A percentile compares a stretch with the other conserved stretches of the same genome.
These are phyloP conservation scores for Euglossa dilemma DNA, from an alignment of 1,140 invertebrate genomes.

Conservation along the genomic window DNA sequence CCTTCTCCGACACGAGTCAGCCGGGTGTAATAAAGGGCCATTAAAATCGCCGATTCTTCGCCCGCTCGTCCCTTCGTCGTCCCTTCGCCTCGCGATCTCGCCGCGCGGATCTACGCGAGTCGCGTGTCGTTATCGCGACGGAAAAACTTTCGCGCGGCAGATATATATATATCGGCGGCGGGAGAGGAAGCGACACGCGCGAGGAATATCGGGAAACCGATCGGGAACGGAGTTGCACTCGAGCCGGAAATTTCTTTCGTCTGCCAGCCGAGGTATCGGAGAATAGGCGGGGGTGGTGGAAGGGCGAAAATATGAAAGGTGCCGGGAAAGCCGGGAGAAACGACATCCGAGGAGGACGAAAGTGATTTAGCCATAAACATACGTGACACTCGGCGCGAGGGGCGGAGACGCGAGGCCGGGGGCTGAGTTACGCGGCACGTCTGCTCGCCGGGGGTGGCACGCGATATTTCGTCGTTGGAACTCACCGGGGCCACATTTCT, in stretches of 20 bases:
- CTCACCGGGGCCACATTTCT: constrained; percentile 75
- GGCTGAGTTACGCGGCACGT: constrained; percentile 36
- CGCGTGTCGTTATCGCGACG: constrained; percentile 57
- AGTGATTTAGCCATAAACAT: constrained; percentile 72
- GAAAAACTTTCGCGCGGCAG: constrained; percentile 50
- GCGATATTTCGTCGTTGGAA: constrained; percentile 66
- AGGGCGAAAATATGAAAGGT: constrained; percentile 53
- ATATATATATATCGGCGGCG: background rate
- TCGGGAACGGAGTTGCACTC: constrained; percentile 9
- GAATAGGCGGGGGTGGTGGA: background rate
- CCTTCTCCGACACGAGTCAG: constrained; percentile 40
- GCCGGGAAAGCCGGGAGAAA: constrained; percentile 28
- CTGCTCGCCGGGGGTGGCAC: constrained; percentile 13
- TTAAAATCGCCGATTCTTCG: constrained; percentile 68
- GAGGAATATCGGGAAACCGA: constrained; percentile 23
- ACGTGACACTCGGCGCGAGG: constrained; percentile 33
- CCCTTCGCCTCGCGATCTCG: constrained; percentile 42
- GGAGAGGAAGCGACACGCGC: background rate
- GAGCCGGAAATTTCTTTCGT: constrained; percentile 26
- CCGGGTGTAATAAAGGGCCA: constrained; percentile 62
- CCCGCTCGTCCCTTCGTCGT: constrained; percentile 36
- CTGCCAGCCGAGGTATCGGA: background rate
- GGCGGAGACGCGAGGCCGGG: background rate
- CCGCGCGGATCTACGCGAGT: constrained; percentile 47
- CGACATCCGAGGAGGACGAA: constrained; percentile 63